These are phyloP conservation scores for Prinia subflava DNA, from an alignment of 2,113 vertebrate species.

Conservation along the genomic window DNA sequence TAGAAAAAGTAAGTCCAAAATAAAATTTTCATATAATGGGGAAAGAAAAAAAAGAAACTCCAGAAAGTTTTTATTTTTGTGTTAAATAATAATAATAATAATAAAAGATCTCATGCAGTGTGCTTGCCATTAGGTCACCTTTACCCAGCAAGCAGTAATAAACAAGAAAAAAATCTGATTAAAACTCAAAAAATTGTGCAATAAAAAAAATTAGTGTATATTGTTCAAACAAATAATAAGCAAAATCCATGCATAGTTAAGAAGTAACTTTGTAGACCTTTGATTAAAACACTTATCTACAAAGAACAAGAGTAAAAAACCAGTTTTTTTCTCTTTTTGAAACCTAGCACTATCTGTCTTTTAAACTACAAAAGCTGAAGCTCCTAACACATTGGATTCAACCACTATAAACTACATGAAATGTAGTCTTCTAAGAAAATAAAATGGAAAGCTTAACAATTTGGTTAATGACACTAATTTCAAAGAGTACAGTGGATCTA, in stretches of 20 bases:
- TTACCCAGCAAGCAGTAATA: background rate
- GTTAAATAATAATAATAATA: background rate
- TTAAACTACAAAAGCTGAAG: slow-evolving; percentile 4
- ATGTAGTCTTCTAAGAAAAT: background rate
- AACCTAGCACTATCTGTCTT: background rate
- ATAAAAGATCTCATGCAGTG: background rate
- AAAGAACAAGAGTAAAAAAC: background rate
- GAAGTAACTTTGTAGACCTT: slow-evolving; percentile 19
- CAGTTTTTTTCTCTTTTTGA: background rate
- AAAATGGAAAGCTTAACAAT: slow-evolving; percentile 1
- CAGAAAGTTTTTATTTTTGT: background rate
- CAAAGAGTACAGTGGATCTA: background rate
- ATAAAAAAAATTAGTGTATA: background rate
- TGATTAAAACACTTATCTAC: background rate
- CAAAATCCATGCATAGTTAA: slow-evolving; percentile 41
- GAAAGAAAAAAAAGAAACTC: background rate
- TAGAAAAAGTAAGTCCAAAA: background rate
- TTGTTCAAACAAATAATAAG: slow-evolving; percentile 24
- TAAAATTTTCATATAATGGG: background rate
- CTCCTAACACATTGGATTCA: background rate
- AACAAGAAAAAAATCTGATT: background rate
- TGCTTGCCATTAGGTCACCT: background rate
- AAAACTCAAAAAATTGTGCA: slow-evolving; percentile 8
- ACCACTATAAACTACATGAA: background rate
- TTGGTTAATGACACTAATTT: slow-evolving; percentile 62